Percentiles rank a stretch among this genome's conserved stretches.
These are phyloP conservation scores for Micromussa lordhowensis DNA, from an alignment of 92 coral and sea anemone genomes.

Conservation along the genomic window DNA sequence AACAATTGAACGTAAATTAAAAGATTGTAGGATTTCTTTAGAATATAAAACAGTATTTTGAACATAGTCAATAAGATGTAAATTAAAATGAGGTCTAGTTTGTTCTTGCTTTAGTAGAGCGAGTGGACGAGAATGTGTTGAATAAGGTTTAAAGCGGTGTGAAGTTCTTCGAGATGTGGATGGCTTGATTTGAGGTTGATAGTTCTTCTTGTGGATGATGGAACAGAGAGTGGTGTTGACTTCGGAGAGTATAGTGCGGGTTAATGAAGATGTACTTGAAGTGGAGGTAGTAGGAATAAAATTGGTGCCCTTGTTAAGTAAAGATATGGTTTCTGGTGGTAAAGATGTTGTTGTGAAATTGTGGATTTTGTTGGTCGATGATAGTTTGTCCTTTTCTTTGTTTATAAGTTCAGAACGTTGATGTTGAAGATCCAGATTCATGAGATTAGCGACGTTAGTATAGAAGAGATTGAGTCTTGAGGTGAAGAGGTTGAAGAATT, in stretches of 20 bases:
- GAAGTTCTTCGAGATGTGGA: too few relatives aligned
- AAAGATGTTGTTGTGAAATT: background rate
- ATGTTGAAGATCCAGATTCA: background rate
- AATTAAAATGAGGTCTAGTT: too few relatives aligned
- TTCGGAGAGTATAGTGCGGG: background rate
- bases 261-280: background rate
- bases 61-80: too few relatives aligned
- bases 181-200: too few relatives aligned
- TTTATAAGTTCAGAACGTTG: background rate
- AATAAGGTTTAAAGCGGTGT: too few relatives aligned
- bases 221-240: slow-evolving; percentile 6
- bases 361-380: background rate
- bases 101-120: too few relatives aligned
- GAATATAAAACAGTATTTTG: too few relatives aligned
- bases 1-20: too few relatives aligned
- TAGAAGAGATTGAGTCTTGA: background rate
- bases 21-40: too few relatives aligned
- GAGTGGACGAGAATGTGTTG: too few relatives aligned
- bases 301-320: background rate
- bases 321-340: background rate
- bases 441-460: background rate
- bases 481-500: too few relatives aligned
- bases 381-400: background rate
- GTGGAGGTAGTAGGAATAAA: background rate
- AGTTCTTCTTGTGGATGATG: too few relatives aligned